Percentiles rank a stretch among this genome's conserved stretches.
These are phyloP conservation scores for Callaeas wilsoni DNA, from an alignment of 2,113 vertebrate species.

Conservation along the genomic window DNA sequence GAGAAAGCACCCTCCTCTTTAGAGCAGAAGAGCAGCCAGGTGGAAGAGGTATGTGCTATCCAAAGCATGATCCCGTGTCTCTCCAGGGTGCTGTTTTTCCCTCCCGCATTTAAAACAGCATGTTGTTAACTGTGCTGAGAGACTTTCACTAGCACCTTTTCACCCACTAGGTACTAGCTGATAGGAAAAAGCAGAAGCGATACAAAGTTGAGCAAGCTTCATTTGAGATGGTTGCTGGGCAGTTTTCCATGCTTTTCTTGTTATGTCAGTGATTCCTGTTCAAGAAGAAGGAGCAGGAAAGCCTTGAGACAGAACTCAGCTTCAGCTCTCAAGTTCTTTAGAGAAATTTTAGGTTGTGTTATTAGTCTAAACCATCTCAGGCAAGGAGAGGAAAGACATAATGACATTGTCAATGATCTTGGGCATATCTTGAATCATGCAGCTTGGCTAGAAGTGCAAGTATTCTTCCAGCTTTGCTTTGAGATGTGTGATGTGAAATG, in stretches of 20 bases:
- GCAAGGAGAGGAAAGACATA: background rate
- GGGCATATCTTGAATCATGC: background rate
- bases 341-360: background rate
- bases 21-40: background rate
- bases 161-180: background rate
- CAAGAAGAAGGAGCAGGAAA: background rate
- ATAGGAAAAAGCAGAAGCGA: background rate
- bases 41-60: background rate
- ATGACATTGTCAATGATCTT: background rate
- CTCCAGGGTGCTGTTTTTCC: background rate
- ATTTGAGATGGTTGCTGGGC: background rate
- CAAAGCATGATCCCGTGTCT: background rate
- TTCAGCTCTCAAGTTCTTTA: background rate
- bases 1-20: background rate
- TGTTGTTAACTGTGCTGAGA: background rate
- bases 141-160: background rate
- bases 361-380: background rate
- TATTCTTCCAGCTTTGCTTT: background rate
- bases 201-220: background rate
- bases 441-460: background rate
- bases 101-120: background rate
- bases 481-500: background rate
- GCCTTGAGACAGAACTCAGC: background rate
- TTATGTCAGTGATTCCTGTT: background rate
- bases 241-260: background rate